These are phyloP conservation scores for Bucorvus abyssinicus DNA, from an alignment of 2,797 vertebrate genomes.

Conservation along the genomic window DNA sequence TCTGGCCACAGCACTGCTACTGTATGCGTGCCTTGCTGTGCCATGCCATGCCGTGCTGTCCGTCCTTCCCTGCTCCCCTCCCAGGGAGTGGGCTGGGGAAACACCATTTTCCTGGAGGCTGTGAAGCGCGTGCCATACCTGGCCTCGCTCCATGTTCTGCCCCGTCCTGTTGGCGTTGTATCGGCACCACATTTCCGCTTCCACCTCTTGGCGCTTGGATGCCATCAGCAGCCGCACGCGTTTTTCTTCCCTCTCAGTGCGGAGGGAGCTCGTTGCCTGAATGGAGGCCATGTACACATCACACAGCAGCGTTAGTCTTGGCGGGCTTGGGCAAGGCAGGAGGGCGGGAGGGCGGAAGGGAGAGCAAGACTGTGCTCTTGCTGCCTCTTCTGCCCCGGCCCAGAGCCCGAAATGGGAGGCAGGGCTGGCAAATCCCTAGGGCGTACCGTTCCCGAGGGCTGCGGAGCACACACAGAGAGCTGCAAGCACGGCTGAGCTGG, in stretches of 20 bases:
- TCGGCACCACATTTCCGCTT: neutral
- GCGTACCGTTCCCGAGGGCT: neutral
- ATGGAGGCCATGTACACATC: neutral
- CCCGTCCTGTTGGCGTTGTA: neutral
- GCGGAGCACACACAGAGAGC: neutral
- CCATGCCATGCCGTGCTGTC: too few species aligned
- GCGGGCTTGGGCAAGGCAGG: neutral
- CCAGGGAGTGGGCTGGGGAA: neutral
- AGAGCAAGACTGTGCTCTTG: neutral
- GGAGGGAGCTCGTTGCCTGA: neutral
- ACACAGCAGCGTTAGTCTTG: neutral
- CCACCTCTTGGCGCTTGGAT: neutral
- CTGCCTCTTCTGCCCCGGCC: neutral
- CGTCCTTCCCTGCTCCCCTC: neutral
- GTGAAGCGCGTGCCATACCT: neutral
- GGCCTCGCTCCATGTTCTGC: neutral
- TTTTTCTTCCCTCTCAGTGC: fast-evolving
- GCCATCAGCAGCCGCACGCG: neutral
- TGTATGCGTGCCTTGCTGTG: too few species aligned
- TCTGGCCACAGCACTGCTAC: neutral
- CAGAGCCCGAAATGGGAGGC: neutral
- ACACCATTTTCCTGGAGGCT: neutral
- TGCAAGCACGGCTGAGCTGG: neutral
- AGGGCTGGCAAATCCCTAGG: neutral
- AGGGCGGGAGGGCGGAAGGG: too few species aligned